A percentile compares a stretch with the other conserved stretches of the same genome.
These are phyloP conservation scores for Leucophora obtusa DNA, from an alignment of 2,888 invertebrate genomes.

Conservation along the genomic window DNA sequence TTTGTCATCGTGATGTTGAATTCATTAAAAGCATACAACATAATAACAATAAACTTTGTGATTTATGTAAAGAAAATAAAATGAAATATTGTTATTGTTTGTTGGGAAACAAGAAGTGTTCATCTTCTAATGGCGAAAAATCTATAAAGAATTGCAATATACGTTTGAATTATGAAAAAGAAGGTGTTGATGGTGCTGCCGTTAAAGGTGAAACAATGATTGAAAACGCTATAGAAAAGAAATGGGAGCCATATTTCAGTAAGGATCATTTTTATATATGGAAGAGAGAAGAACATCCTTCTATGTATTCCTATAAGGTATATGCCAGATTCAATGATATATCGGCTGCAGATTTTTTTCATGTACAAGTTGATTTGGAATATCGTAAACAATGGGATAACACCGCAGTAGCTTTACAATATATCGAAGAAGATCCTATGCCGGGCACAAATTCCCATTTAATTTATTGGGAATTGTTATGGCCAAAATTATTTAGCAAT, in stretches of 20 bases:
- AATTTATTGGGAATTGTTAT: constrained; percentile 92
- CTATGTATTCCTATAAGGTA: constrained; percentile 91
- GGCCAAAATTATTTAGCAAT: constrained; percentile 91
- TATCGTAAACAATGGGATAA: constrained; percentile 90
- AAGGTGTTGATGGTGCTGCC: constrained; percentile 33
- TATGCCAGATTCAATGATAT: constrained; percentile 90
- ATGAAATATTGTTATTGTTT: constrained; percentile 74
- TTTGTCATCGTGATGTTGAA: constrained; percentile 82
- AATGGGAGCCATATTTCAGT: constrained; percentile 86
- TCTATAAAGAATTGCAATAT: constrained; percentile 79
- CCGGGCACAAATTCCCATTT: constrained; percentile 83
- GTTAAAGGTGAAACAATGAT: constrained; percentile 66
- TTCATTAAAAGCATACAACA: constrained; percentile 80
- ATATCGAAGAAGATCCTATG: constrained; percentile 84
- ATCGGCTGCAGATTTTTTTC: constrained; percentile 87
- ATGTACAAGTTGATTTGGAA: constrained; percentile 88
- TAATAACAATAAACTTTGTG: constrained; percentile 79
- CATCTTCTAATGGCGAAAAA: constrained; percentile 65
- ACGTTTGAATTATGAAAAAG: constrained; percentile 39
- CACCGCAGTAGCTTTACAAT: constrained; percentile 85
- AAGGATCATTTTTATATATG: constrained; percentile 89
- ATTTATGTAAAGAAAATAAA: constrained; percentile 70
- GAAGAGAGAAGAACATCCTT: constrained; percentile 85
- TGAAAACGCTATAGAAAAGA: constrained; percentile 68
- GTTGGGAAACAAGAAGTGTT: constrained; percentile 70